These are phyloP conservation scores for Chloroclystis v-ata DNA, from an alignment of 2,888 invertebrate species.

Conservation along the genomic window DNA sequence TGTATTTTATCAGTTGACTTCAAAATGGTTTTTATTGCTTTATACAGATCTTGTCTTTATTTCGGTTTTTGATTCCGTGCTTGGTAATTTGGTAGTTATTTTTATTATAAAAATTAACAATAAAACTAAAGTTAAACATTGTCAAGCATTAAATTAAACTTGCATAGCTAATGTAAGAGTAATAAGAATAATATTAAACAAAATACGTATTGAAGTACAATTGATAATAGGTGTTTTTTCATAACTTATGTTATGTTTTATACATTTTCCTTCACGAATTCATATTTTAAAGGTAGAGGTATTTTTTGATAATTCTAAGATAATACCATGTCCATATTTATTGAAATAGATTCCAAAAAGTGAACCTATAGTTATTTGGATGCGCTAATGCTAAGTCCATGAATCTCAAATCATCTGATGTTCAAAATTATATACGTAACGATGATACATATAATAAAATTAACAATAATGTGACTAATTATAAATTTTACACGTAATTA, in stretches of 20 bases:
- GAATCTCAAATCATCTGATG: conserved; percentile 67
- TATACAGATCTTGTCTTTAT: conserved; percentile 56
- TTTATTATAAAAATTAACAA: conserved; percentile 41
- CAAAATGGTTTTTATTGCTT: conserved; percentile 58
- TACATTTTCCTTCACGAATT: conserved; percentile 50
- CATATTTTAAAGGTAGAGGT: conserved; percentile 54
- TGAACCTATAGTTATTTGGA: conserved; percentile 45
- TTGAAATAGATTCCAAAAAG: conserved; percentile 51
- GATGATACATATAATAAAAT: conserved; percentile 74
- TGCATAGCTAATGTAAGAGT: conserved; percentile 61
- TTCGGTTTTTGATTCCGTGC: conserved; percentile 51
- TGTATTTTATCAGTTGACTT: conserved; percentile 70
- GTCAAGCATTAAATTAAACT: conserved; percentile 46
- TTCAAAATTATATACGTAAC: conserved; percentile 79
- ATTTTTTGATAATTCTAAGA: conserved; percentile 69
- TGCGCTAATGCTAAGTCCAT: conserved; percentile 49
- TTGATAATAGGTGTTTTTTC: conserved; percentile 63
- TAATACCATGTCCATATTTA: conserved; percentile 63
- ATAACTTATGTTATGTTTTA: conserved; percentile 52
- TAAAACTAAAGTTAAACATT: conserved; percentile 38
- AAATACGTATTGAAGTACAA: conserved; percentile 78
- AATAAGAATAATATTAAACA: conserved; percentile 60
- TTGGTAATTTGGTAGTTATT: conserved; percentile 57
- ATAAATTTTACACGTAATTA: conserved; percentile 76
- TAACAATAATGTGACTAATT: conserved; percentile 76